Conservation (phyloP, 2,113 vertebrate species). For the Malurus cyaneus region DNA sequence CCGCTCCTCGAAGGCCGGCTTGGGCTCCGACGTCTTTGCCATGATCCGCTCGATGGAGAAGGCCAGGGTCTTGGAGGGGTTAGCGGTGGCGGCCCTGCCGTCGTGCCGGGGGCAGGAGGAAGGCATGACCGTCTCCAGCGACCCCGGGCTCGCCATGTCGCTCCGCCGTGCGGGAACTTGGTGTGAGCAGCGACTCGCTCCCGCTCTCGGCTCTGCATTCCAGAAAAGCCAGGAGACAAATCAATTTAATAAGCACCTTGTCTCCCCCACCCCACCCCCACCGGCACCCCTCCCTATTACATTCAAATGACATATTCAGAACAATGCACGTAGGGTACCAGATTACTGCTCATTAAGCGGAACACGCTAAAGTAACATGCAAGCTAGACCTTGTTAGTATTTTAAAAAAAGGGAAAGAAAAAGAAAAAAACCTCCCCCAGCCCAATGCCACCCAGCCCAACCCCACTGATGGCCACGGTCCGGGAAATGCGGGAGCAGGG, state of each 20-base stretch:
- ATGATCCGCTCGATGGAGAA: conserved; percentile 99
- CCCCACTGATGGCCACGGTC: background rate
- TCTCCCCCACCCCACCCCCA: conserved; percentile 73
- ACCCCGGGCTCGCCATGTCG: conserved; percentile 89
- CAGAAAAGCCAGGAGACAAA: conserved; percentile 87
- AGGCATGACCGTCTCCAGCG: conserved; percentile 88
- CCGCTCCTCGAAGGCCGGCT: conserved; percentile 74
- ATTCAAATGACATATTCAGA: conserved; percentile 87
- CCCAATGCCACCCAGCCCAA: conserved; percentile 21
- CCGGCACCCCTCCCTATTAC: conserved; percentile 86
- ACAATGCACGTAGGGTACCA: conserved; percentile 91
- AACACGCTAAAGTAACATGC: conserved; percentile 84
- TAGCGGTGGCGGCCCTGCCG: conserved; percentile 78
- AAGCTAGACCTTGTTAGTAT: conserved; percentile 79
- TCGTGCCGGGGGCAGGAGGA: conserved; percentile 81
- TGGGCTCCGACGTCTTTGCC: conserved; percentile 92
- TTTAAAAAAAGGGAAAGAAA: background rate
- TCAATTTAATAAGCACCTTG: conserved; percentile 93
- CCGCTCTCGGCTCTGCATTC: conserved; percentile 81
- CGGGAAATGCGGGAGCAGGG: conserved; percentile 18
- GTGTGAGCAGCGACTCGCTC: conserved; percentile 78
- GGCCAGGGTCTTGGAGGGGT: conserved; percentile 91
- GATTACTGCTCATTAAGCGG: conserved; percentile 92
- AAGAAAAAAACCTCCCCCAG: background rate
- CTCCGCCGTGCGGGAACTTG: conserved; percentile 68